A percentile compares a stretch with the other conserved stretches of the same genome.
Conservation (phyloP, 2,797 vertebrate genomes). For the Phrynocephalus forsythii region DNA sequence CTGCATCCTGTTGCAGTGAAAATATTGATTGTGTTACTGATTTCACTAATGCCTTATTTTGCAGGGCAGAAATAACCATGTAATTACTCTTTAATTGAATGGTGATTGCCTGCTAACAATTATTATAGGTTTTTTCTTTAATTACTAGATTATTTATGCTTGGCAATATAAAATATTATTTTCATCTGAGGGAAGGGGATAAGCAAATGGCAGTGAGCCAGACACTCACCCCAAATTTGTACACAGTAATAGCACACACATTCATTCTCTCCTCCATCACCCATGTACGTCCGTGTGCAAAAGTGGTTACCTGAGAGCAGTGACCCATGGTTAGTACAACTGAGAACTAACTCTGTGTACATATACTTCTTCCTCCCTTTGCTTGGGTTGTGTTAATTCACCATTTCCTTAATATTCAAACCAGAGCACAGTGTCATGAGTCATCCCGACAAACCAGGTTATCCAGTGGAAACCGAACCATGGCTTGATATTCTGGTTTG, state of each 20-base stretch:
- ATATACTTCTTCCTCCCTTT: background rate
- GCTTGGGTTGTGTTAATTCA: background rate
- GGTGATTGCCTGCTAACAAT: slow-evolving; percentile 81
- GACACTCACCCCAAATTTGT: background rate
- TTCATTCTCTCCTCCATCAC: background rate
- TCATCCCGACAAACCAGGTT: background rate
- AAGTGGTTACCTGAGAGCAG: background rate
- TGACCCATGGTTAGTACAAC: background rate
- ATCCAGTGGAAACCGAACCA: background rate
- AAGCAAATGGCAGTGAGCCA: background rate
- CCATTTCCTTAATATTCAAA: no score
- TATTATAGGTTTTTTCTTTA: slow-evolving; percentile 76
- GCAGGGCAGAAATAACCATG: slow-evolving; percentile 78
- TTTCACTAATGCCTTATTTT: slow-evolving; percentile 79
- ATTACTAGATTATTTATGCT: slow-evolving; percentile 77
- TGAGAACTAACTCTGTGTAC: background rate
- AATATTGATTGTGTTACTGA: slow-evolving; percentile 80
- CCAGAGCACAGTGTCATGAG: background rate
- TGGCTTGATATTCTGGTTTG: background rate
- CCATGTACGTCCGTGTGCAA: background rate
- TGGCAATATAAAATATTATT: slow-evolving; percentile 71
- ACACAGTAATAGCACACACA: background rate
- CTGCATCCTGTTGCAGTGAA: slow-evolving; percentile 77
- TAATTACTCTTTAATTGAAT: slow-evolving; percentile 83
- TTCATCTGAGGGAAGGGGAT: background rate